These are phyloP conservation scores for Percina caprodes DNA, from an alignment of 2,113 vertebrate genomes.

Conservation along the genomic window DNA sequence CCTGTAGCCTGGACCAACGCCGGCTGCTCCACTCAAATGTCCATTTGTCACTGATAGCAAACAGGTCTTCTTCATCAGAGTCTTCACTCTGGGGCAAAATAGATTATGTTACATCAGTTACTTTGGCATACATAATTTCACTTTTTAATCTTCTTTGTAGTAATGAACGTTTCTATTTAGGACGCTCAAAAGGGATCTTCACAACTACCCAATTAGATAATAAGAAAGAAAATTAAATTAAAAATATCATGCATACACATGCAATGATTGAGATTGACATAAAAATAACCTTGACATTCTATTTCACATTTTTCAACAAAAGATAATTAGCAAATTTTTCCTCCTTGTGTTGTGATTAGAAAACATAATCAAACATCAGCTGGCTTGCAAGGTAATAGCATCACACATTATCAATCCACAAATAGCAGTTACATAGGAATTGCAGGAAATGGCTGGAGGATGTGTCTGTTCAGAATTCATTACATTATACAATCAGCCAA, in stretches of 20 bases:
- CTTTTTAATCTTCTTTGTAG: not conserved
- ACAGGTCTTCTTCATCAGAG: slow-evolving; percentile 96
- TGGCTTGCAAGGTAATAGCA: not conserved
- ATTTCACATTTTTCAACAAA: not conserved
- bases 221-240: slow-evolving; percentile 8
- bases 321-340: not conserved
- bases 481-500: slow-evolving; percentile 49
- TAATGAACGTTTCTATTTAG: not conserved
- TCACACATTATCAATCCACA: slow-evolving; percentile 14
- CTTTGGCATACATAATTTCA: slow-evolving; percentile 2
- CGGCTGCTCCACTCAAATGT: slow-evolving; percentile 96
- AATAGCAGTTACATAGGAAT: slow-evolving; percentile 15
- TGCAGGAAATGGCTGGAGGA: slow-evolving; percentile 47
- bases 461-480: slow-evolving; percentile 47
- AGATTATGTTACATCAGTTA: not conserved
- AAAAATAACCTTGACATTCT: not conserved
- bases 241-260: not conserved
- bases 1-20: slow-evolving; percentile 95
- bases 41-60: slow-evolving; percentile 98
- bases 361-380: not conserved
- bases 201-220: not conserved
- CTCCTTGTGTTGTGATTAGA: not conserved
- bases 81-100: slow-evolving; percentile 89
- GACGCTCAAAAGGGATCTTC: not conserved
- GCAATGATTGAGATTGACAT: not conserved